phyloP scores from a whole-genome alignment of 2,113 vertebrate species.

The Menidia beryllina region DNA sequence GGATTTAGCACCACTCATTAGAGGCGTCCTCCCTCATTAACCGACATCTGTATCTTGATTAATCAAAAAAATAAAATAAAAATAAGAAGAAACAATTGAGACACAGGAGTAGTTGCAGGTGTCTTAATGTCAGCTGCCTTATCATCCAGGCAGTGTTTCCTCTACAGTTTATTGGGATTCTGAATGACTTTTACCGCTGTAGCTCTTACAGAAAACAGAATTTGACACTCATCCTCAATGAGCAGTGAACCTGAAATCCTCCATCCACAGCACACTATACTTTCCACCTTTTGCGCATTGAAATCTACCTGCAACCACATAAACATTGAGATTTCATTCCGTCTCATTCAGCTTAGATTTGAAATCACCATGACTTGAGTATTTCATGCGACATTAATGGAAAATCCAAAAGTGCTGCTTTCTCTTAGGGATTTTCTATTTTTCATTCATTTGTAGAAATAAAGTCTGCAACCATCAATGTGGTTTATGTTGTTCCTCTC shows the following conservation, averaged over 20 bases:
- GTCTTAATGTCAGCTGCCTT: constrained; percentile 39
- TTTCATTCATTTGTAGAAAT: background rate
- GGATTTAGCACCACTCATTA: constrained; percentile 69
- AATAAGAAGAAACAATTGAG: too few relatives aligned
- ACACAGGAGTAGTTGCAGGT: constrained; percentile 60
- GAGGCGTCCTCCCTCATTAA: constrained; percentile 65
- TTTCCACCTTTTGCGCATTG: background rate
- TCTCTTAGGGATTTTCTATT: background rate
- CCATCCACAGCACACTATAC: background rate
- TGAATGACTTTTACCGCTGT: constrained; percentile 55
- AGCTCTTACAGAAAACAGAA: background rate
- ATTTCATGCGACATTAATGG: background rate
- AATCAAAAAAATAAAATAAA: constrained; percentile 36
- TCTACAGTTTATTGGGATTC: constrained; percentile 42
- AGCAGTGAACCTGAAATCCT: too few relatives aligned
- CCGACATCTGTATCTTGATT: constrained; percentile 75
- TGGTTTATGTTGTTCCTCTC: background rate
- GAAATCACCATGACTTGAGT: too few relatives aligned
- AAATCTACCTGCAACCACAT: constrained; percentile 1
- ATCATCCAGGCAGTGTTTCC: constrained; percentile 45
- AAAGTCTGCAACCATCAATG: background rate
- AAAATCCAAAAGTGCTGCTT: background rate
- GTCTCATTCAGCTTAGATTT: background rate
- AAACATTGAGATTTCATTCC: constrained; percentile 10
- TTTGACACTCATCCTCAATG: background rate